Evolutionary conservation across 2,113 vertebrate genomes (phyloP).

Genomic region (Chionodraco myersi): DNA sequence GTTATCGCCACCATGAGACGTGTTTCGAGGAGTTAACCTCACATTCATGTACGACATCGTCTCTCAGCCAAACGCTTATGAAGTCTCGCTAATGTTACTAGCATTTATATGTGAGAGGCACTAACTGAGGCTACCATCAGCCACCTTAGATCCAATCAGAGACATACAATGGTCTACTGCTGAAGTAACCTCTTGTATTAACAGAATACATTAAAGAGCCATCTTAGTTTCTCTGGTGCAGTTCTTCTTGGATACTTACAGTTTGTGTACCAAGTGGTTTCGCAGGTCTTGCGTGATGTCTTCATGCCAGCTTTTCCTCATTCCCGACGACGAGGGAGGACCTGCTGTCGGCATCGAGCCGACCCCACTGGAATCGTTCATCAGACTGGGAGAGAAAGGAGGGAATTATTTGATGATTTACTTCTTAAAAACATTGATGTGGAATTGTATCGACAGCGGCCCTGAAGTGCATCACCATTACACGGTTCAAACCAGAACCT

Average conservation of each 20-base stretch:
- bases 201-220: too few relatives aligned
- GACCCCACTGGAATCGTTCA: slow-evolving; percentile 90
- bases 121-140: background rate
- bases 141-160: background rate
- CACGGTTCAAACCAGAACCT: too few relatives aligned
- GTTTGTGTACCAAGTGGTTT: slow-evolving; percentile 96
- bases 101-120: background rate
- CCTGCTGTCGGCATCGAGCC: slow-evolving; percentile 92
- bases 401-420: background rate
- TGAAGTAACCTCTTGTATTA: too few relatives aligned
- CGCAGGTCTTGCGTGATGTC: slow-evolving; percentile 97
- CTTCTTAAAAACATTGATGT: too few relatives aligned
- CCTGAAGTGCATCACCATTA: too few relatives aligned
- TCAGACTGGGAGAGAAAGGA: slow-evolving; percentile 75
- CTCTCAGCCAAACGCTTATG: background rate
- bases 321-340: slow-evolving; percentile 90
- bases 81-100: background rate
- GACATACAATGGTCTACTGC: too few relatives aligned
- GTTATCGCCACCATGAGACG: background rate
- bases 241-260: slow-evolving; percentile 84
- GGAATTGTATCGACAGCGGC: too few relatives aligned
- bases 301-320: slow-evolving; percentile 96
- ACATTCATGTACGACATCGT: background rate
- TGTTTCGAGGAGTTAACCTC: background rate
- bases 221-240: too few relatives aligned